Evolutionary conservation across 2,113 vertebrate species (phyloP), one percentile per base, ranked within the genome.

Genomic region (Grantiella picta): DNA sequence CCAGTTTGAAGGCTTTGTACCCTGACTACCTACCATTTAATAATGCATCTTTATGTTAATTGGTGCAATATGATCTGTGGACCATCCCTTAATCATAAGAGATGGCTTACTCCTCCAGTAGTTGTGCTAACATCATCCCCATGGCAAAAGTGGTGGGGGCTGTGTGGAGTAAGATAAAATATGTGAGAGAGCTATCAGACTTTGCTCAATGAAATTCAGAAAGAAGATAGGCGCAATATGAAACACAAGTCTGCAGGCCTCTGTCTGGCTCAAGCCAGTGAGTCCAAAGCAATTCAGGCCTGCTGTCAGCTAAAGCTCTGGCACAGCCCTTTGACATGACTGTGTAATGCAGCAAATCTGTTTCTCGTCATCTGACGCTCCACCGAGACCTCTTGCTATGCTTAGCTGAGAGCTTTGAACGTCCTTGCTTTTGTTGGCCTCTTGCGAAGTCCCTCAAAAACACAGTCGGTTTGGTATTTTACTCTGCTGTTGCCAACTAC

Each of bases 291-390:
- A 88, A 40, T 81, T 89, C 85, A 86, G 92, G 40, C 64, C 87
- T 81, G 86, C 93, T 7, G 9, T 93, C 90, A 96, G 68, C 88
- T 86, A 70, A 88, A 94, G 90, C 82, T 90, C 76, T 84, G 66
- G 81, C 82, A 90, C 88, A 95, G 49, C 88, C 90, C 76, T 77
- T 95, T 96, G 92, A 96, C 94, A 90, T 83, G 80, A 63, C 63
- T 77, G 1, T 86, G 92, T 96, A 93, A 95, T 81, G 85, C 86
- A 88, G 82, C 94, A 94, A 93, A 96, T 96, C 93, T 96, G 95
- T 82, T 96, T 88, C 94, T 96, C 56, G 25, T 94, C 95, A 94
- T 86, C 92, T 86, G 76, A 89, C 21, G n/a, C 94, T 96, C 94
- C 94, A 20, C 71, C 0, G 72, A 94, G 95, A 96, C 92, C 85